These are phyloP conservation scores for Garrulus glandarius DNA, from an alignment of 2,797 vertebrate genomes.

Conservation along the genomic window DNA sequence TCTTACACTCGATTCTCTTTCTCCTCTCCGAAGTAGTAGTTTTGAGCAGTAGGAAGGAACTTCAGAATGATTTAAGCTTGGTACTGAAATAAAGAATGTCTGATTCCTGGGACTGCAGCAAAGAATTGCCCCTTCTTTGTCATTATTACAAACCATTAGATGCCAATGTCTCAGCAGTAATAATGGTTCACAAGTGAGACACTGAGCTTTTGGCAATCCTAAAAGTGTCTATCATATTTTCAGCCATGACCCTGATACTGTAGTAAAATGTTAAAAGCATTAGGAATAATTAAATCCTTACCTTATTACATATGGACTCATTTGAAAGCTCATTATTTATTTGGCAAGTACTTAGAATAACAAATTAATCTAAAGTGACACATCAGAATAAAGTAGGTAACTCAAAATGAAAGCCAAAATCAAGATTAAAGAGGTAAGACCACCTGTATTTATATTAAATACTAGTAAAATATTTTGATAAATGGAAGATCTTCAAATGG, in stretches of 20 bases:
- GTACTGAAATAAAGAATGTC: not conserved
- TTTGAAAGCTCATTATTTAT: conserved; percentile 65
- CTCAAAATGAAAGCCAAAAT: conserved; percentile 20
- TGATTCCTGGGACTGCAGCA: not conserved
- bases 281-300: conserved; percentile 57
- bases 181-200: not conserved
- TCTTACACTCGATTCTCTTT: not conserved
- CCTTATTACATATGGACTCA: conserved; percentile 32
- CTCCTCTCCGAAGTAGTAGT: not conserved
- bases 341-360: conserved; percentile 59
- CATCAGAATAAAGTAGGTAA: conserved; percentile 26
- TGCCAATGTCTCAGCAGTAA: not conserved
- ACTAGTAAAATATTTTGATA: not conserved
- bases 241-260: not conserved
- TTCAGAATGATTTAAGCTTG: not conserved
- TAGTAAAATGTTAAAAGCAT: conserved; percentile 41
- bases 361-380: conserved; percentile 57
- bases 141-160: not conserved
- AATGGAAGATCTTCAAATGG: not conserved
- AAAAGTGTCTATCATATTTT: not conserved
- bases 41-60: not conserved
- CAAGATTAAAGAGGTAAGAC: conserved; percentile 17
- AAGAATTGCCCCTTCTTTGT: not conserved
- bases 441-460: not conserved
- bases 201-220: not conserved